These are phyloP conservation scores for Isichthys henryi DNA, from an alignment of 2,113 vertebrate species.

Conservation along the genomic window DNA sequence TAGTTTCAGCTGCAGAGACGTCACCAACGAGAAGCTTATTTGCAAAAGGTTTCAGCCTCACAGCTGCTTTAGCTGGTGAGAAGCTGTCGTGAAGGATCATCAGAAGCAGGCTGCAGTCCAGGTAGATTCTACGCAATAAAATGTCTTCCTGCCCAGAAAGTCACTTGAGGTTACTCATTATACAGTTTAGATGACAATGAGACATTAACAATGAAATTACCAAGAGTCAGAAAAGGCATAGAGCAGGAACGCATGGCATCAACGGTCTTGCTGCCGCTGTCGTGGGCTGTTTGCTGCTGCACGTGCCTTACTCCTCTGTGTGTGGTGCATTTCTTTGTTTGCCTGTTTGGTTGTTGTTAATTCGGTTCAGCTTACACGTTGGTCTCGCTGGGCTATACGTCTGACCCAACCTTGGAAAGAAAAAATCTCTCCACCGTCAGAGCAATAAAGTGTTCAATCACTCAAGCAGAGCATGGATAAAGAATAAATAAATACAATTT, in stretches of 20 bases:
- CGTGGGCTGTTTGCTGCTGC: neutral
- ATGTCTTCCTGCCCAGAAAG: neutral
- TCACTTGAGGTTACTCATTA: neutral
- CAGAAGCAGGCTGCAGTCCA: neutral
- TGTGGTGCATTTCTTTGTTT: neutral
- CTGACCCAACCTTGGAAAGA: conserved; percentile 28
- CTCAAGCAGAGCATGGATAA: conserved; percentile 25
- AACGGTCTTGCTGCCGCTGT: neutral
- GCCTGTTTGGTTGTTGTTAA: neutral
- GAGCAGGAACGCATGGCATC: neutral
- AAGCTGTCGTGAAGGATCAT: neutral
- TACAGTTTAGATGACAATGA: neutral
- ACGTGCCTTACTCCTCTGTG: neutral
- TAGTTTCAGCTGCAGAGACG: neutral
- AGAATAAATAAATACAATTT: conserved; percentile 24
- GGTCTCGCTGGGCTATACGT: neutral
- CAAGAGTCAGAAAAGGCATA: neutral
- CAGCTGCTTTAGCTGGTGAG: neutral
- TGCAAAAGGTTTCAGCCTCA: neutral
- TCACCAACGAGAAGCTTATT: conserved; percentile 1
- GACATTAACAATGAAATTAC: neutral
- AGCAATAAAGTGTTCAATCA: conserved; percentile 41
- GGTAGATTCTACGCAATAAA: neutral
- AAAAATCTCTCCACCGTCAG: conserved; percentile 17
- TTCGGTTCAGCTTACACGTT: neutral